phyloP scores from a whole-genome alignment of 2,797 vertebrate genomes.

The Siniperca undulata region DNA sequence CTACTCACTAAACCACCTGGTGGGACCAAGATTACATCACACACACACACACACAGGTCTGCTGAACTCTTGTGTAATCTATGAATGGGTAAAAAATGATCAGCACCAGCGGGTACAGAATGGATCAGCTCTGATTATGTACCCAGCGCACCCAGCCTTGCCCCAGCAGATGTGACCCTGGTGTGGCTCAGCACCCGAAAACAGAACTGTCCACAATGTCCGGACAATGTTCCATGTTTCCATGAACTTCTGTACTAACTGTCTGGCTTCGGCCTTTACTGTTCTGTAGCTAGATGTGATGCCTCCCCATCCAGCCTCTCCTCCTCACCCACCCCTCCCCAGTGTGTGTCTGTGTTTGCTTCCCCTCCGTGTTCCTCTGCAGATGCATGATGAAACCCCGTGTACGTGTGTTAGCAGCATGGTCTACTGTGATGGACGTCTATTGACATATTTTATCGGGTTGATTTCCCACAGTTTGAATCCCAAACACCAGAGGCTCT shows the following conservation, averaged over 20 bases:
- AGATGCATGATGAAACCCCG: conserved; percentile 77
- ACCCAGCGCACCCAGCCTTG: neutral
- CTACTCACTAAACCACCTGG: conserved; percentile 19
- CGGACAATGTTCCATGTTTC: conserved; percentile 71
- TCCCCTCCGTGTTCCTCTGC: conserved; percentile 61
- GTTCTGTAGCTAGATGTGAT: conserved; percentile 79
- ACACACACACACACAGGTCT: conserved; percentile 3
- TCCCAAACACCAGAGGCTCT: conserved; percentile 41
- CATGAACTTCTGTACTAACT: conserved; percentile 76
- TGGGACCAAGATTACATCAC: conserved; percentile 32
- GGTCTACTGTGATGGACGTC: conserved; percentile 76
- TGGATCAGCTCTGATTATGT: neutral
- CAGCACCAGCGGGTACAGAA: conserved; percentile 7
- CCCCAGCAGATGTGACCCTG: conserved; percentile 43
- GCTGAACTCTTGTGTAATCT: conserved; percentile 28
- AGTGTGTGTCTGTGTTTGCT: conserved; percentile 58
- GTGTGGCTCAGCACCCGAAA: conserved; percentile 42
- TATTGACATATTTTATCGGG: conserved; percentile 44
- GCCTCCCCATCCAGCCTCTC: conserved; percentile 32
- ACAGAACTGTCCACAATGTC: conserved; percentile 62
- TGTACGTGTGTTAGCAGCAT: conserved; percentile 79
- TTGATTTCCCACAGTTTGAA: conserved; percentile 26
- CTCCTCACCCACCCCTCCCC: neutral
- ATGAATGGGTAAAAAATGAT: neutral
- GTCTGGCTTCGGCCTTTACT: conserved; percentile 73